These are phyloP conservation scores for Bothrops jararaca DNA, from an alignment of 2,113 vertebrate species.

Conservation along the genomic window DNA sequence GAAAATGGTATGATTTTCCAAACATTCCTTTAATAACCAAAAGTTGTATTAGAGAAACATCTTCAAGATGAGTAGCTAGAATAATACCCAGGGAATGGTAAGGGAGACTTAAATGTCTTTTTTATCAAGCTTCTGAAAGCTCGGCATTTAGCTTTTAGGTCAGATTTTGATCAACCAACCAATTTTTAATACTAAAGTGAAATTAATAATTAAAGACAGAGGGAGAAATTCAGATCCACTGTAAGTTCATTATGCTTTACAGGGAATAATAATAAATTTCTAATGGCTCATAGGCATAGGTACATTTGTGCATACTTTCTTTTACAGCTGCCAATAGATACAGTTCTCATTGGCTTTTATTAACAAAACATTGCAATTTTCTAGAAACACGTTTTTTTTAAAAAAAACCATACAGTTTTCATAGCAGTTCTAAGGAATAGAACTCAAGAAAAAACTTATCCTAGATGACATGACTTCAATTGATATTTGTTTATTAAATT, in stretches of 20 bases:
- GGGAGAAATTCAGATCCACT: not conserved
- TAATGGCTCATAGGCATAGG: not conserved
- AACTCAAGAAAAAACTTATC: not conserved
- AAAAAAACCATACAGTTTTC: not conserved
- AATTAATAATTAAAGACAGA: not conserved
- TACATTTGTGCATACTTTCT: not conserved
- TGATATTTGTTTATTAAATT: not conserved
- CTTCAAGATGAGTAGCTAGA: not conserved
- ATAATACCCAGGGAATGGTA: not conserved
- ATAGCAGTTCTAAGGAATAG: not conserved
- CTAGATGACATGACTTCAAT: not conserved
- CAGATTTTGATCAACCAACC: not conserved
- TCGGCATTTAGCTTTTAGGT: not conserved
- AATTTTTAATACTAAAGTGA: not conserved
- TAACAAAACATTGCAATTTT: not conserved
- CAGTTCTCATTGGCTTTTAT: slow-evolving; percentile 2
- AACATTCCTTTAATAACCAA: not conserved
- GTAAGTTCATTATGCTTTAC: not conserved
- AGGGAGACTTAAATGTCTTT: not conserved
- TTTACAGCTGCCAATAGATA: not conserved
- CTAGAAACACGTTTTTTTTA: not conserved
- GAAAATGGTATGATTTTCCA: not conserved
- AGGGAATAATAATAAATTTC: not conserved
- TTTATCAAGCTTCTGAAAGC: not conserved
- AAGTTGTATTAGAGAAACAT: not conserved